A percentile compares a stretch with the other conserved stretches of the same genome.
Evolutionary conservation across 2,797 vertebrate species (phyloP).

Genomic region (Pampus argenteus): DNA sequence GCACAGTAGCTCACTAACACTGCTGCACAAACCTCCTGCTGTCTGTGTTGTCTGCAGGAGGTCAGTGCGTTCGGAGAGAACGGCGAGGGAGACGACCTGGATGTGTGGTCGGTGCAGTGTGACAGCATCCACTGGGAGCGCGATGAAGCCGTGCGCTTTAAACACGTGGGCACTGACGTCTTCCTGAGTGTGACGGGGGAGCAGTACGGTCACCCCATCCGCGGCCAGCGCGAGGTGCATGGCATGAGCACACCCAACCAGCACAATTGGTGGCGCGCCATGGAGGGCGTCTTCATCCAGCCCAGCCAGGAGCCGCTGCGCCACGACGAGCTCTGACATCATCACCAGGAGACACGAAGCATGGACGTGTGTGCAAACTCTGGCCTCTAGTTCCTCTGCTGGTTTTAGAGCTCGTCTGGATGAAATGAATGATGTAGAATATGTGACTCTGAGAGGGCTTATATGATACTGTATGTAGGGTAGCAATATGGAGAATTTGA

Average conservation of each 20-base stretch:
- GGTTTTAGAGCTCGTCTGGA: slow-evolving; percentile 20
- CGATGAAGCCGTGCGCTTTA: slow-evolving; percentile 90
- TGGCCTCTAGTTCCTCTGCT: neutral
- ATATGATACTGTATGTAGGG: slow-evolving; percentile 10
- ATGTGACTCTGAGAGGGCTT: neutral
- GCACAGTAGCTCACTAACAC: neutral
- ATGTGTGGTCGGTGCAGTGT: slow-evolving; percentile 94
- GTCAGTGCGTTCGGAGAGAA: slow-evolving; percentile 97
- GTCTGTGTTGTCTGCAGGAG: slow-evolving; percentile 82
- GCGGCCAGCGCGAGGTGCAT: slow-evolving; percentile 94
- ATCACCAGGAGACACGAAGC: neutral
- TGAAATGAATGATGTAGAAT: slow-evolving; percentile 23
- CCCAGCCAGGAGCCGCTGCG: slow-evolving; percentile 82
- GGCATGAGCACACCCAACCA: slow-evolving; percentile 88
- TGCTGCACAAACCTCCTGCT: neutral
- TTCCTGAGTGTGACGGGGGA: slow-evolving; percentile 96
- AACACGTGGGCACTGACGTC: slow-evolving; percentile 90
- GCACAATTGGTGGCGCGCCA: slow-evolving; percentile 94
- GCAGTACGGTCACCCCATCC: slow-evolving; percentile 95
- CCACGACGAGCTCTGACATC: slow-evolving; percentile 92
- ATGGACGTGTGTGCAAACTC: slow-evolving; percentile 7
- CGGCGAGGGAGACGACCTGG: slow-evolving; percentile 95
- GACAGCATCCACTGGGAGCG: slow-evolving; percentile 91
- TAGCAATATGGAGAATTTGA: neutral
- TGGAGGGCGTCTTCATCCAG: slow-evolving; percentile 97